Conservation (phyloP, 2,113 vertebrate genomes). For the Nesospiza acunhae region DNA sequence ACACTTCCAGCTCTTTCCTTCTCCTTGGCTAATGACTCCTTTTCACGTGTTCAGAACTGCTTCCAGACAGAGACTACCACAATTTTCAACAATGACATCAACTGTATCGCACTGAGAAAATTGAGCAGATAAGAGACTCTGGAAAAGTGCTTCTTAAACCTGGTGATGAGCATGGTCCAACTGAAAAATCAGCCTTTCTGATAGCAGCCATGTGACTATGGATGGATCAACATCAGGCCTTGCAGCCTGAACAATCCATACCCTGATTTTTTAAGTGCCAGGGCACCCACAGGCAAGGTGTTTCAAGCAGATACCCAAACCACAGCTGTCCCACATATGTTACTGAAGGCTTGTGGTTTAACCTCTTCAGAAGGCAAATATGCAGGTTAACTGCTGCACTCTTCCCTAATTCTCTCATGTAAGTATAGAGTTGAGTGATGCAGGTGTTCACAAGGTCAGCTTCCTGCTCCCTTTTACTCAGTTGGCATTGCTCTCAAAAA, state of each 20-base stretch:
- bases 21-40: conserved; percentile 6
- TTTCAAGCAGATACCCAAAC: not conserved
- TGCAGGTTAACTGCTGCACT: not conserved
- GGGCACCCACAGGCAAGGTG: not conserved
- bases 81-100: not conserved
- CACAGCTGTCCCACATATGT: not conserved
- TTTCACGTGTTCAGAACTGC: conserved; percentile 4
- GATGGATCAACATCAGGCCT: not conserved
- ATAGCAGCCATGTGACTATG: not conserved
- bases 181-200: not conserved
- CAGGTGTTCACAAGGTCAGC: not conserved
- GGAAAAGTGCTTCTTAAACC: not conserved
- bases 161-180: not conserved
- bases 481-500: not conserved
- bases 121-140: not conserved
- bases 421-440: not conserved
- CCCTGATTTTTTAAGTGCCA: not conserved
- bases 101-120: not conserved
- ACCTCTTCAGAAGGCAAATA: not conserved
- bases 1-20: not conserved
- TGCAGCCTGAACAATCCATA: not conserved
- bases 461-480: not conserved
- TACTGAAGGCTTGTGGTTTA: not conserved
- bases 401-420: not conserved
- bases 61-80: not conserved